Evolutionary conservation across 2,888 invertebrate genomes (phyloP), one percentile per base, ranked within the genome.

Genomic region (Dugesia japonica): DNA sequence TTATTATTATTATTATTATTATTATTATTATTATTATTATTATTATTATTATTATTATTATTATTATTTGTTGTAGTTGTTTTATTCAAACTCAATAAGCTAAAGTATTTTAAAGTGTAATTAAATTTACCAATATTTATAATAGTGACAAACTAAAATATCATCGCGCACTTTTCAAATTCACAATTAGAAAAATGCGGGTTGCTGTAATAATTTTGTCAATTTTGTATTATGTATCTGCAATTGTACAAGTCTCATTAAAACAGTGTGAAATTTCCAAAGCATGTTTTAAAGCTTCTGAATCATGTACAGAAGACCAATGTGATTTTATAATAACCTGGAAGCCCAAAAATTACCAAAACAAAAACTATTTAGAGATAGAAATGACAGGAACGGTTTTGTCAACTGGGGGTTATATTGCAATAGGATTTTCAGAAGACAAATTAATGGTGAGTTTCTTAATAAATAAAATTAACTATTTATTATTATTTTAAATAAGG

Each of bases 281-380:
- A 42, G 77, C 38, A 9, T 76, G 77, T 27, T 38, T 76, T 23
- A 7, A 28, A 27, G 26, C 77, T 23, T 76, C 77, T 7, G 17
- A 26, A 4, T 31, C 26, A 17, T 38, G 75, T 76, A n/a, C 1
- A 13, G 31, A 23, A 17, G 73, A 76, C 1, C 76, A 17, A 23
- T 76, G 77, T 27, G 26, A 15, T 26, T 76, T 76, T 42, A n/a
- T 76, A 13, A 74, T 74, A 23, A 76, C 77, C 4, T 76, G 77
- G 77, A 76, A 76, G n/a, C 27, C 74, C 1, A 38, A 76, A 26
- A 76, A 13, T 20, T 28, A 17, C 26, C 17, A 26, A 27, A 23
- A 23, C 1, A 76, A 75, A 28, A 38, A 76, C 15, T 76, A 76
- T 42, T 13, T 76, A 13, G 77, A 76, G 31, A 26, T 76, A 28